phyloP scores from a whole-genome alignment of 2,797 vertebrate species.

The Parauchenoglanis ngamensis region DNA sequence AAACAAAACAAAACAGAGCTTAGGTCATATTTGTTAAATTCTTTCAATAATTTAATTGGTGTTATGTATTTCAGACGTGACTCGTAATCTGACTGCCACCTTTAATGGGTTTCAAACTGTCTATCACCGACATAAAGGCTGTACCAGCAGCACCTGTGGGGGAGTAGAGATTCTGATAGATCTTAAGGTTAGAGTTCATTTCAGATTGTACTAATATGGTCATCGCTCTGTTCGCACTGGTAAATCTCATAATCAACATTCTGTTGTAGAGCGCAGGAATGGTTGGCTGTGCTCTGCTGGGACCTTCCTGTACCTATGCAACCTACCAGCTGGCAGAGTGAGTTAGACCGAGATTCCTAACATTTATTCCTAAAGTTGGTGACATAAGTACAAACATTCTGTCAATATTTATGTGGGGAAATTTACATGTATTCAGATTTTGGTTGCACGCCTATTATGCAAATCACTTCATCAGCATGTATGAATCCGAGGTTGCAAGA shows the following conservation, averaged over 20 bases:
- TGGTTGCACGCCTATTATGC: not conserved
- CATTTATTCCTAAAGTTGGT: not conserved
- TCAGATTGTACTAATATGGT: not conserved
- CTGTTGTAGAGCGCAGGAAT: slow-evolving; percentile 50
- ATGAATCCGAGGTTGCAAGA: not conserved
- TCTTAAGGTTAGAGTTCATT: slow-evolving; percentile 75
- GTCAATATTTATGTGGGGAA: not conserved
- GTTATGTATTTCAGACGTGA: slow-evolving; percentile 63
- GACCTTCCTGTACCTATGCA: slow-evolving; percentile 86
- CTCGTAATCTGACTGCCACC: slow-evolving; percentile 71
- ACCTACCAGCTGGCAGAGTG: slow-evolving; percentile 88
- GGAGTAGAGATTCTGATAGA: slow-evolving; percentile 79
- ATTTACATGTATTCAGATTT: not conserved
- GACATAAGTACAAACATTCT: not conserved
- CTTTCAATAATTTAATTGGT: not conserved
- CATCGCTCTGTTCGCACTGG: not conserved
- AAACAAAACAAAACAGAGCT: not conserved
- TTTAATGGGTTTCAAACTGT: slow-evolving; percentile 72
- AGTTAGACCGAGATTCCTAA: slow-evolving; percentile 65
- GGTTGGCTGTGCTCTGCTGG: slow-evolving; percentile 85
- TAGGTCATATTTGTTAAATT: not conserved
- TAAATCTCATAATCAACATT: slow-evolving; percentile 1
- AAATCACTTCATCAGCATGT: not conserved
- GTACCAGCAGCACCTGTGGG: slow-evolving; percentile 84
- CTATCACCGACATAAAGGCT: slow-evolving; percentile 75